Base-by-base conservation (phyloP, 2,888 invertebrate species). In the Pseudoips prasinana region DNA sequence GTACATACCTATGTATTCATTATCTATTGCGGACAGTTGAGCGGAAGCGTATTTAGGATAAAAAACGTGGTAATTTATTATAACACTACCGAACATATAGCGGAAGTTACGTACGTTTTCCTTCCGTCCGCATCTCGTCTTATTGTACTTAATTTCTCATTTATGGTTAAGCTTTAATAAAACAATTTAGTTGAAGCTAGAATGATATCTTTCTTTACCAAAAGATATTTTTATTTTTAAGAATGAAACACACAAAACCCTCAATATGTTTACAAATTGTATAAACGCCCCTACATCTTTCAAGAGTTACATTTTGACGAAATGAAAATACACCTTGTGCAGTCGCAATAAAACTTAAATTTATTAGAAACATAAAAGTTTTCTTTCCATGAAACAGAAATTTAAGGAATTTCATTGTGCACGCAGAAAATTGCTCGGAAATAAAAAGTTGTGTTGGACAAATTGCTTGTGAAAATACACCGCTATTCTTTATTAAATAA, bases 201-300 rank as follows among this genome's bases (percentile, higher is more conserved):
- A 14, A 5, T 3, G 5, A 14, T 3, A 14, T 14, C 2, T 14
- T 14, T 14, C 14, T 14, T 14, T 5, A 14, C 5, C 14, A 2
- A 14, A 14, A 2, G 5, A 14, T 14, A 3, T 14, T 14, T 40
- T 54, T 53, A 54, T 54, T 49, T 49, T 37, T 37, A 35, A 30
- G 33, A 36, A 49, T 36, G 43, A 46, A 44, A 28, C 37, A 43
- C 23, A 42, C 38, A 33, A 37, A 20, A 24, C 28, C 39, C 35
- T 30, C 31, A 49, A 53, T 53, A 41, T 49, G 54, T 48, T 48
- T 40, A 53, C 43, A 39, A 44, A 53, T 49, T 52, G 37, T 22
- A 19, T 35, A 37, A 54, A 53, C 33, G 23, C 14, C 8, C 17
- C 8, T 9, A 28, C 25, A 49, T 46, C 46, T 54, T 49, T 46